These are phyloP conservation scores for Ploceus nigricollis DNA, from an alignment of 2,113 vertebrate species.

Conservation along the genomic window DNA sequence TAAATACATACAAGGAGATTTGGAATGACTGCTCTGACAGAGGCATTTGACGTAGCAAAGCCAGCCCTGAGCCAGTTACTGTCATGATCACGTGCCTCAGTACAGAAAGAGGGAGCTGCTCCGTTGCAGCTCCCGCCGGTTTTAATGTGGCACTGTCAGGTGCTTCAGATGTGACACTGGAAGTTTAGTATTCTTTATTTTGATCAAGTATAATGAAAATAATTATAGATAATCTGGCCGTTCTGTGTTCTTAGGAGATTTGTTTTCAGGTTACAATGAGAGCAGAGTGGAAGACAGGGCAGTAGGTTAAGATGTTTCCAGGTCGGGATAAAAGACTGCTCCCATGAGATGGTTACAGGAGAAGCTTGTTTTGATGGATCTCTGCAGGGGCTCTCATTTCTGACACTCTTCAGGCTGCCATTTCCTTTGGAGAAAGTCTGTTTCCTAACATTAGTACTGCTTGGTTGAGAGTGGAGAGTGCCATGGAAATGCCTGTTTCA, in stretches of 20 bases:
- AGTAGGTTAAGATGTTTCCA: background rate
- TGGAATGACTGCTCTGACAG: background rate
- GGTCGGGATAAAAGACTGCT: background rate
- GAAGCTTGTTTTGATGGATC: constrained; percentile 38
- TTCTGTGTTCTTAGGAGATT: background rate
- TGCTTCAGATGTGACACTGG: background rate
- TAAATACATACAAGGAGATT: constrained; percentile 21
- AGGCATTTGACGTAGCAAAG: background rate
- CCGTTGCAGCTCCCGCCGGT: background rate
- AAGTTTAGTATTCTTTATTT: background rate
- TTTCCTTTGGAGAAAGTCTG: constrained; percentile 39
- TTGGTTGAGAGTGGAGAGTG: background rate
- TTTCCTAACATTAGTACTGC: constrained; percentile 17
- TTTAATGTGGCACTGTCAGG: background rate
- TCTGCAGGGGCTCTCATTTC: constrained; percentile 34
- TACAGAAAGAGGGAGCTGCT: background rate
- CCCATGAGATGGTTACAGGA: background rate
- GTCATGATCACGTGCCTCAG: background rate
- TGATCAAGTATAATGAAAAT: background rate
- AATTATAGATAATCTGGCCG: background rate
- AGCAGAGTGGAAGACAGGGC: background rate
- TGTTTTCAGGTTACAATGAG: background rate
- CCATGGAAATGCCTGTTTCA: background rate
- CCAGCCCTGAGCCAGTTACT: background rate
- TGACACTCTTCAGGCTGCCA: background rate